Base-by-base conservation (phyloP, 2,888 invertebrate genomes). In the Bursaphelenchus okinawaensis region DNA sequence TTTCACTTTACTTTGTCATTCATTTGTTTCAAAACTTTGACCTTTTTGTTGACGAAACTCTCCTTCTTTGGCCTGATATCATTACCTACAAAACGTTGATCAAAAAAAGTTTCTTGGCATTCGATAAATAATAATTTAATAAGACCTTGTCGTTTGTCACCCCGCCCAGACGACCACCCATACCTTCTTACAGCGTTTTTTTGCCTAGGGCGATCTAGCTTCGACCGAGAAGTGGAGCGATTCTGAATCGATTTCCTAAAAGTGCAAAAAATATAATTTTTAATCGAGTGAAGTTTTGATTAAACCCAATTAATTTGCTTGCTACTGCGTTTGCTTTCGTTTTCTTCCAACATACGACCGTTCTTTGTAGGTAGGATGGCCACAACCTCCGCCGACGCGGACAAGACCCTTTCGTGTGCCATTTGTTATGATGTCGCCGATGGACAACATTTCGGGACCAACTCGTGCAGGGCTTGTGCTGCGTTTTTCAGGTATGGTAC, bases 391-490 rank as follows among this genome's bases (percentile, higher is more conserved):
- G 40, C 40, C 40, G 40, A 40, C 6, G 40, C 40, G 40, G 40
- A 40, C 16, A 40, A 40, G n/a, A 12, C n/a, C 16, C 40, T 40
- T 40, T 12, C n/a, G 2, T 69, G 69, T 55, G 52, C 66, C 40
- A 58, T 69, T 9, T 69, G 69, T 20, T 63, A 58, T 22, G 69
- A 69, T 24, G 27, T 50, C 24, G 66, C 66, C 22, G 70, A 72
- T 55, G 70, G 70, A 3, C 64, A 68, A 19, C 70, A 70, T 54
- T 70, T 70, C 31, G 70, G 70, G 4, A 66, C 70, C 26, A 55
- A 61, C 20, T 59, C 67, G n/a, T 70, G 70, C 24, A 40, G 68
- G 1, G 66, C 66, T 16, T 68, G 68, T 70, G 68, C 68, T 16
- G 68, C 68, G 8, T 69, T 69, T 19, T 69, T 63, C 50, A 57